Evolutionary conservation across 2,888 invertebrate genomes (phyloP), one percentile per base, ranked within the genome.

Genomic region (Caenorhabditis virilis): DNA sequence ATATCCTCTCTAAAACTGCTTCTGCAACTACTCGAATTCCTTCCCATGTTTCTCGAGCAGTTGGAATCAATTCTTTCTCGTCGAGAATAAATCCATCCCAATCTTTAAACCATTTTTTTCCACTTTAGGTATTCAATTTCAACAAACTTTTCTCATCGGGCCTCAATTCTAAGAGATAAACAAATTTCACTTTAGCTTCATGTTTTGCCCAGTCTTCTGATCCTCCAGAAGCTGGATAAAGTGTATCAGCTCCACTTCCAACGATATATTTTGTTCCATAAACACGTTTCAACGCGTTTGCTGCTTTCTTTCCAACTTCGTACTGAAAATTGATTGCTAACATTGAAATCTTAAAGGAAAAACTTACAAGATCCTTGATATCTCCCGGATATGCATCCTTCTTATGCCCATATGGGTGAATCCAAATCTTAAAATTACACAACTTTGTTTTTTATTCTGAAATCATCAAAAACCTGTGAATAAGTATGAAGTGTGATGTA

Each of bases 61-160:
- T 82, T 18, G 82, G 80, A 27, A 80, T 74, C 49, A 83, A 52
- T 61, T 83, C 76, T 6, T 67, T 56, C 57, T 82, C 82, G 50
- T 79, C 79, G 36, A 83, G 57, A 48, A 82, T 83, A 64, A 83
- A 83, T 4, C 83, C 83, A 57, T 82, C 82, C 80, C 80, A 82
- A 38, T 79, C 80, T 79, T 53, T 68, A 60, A 49, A 58, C 11
- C 9, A 35, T 38, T n/a, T 27, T 30, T n/a, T 27, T 30, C 33
- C 11, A 41, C 30, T 62, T 25, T 9, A n/a, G 23, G 13, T n/a
- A 16, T n/a, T n/a, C 6, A 9, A n/a, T 7, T 25, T n/a, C 11
- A 25, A 41, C 61, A 39, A 22, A 80, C 80, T 81, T 56, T 75
- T 75, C 72, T 81, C 81, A 54, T 81, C 81, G 7, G 81, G 81